Base-by-base conservation (phyloP, 1,140 invertebrate genomes). In the Drosophila fuyamai region DNA sequence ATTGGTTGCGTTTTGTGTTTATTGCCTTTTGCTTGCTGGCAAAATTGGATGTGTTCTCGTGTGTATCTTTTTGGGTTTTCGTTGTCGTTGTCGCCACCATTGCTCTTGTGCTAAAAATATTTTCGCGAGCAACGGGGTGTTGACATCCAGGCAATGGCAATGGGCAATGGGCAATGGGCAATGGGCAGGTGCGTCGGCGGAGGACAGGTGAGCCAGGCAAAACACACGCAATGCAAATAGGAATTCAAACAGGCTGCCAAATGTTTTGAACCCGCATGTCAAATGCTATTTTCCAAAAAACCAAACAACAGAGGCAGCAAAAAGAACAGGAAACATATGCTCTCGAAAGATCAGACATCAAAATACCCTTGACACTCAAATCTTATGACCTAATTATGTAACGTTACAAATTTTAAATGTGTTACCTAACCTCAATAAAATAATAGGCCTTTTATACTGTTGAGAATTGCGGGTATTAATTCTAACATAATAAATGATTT, bases 1-100 rank as follows among this genome's bases (percentile, higher is more conserved):
- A 88, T 88, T 89, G 84, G 76, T 70, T 80, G 79, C 76, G 76
- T 89, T 88, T 88, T 89, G 79, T 83, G 79, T 89, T 89, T 88
- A 89, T 88, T 88, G 79, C 84, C 67, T 71, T 76, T 88, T 70
- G 70, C 60, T 79, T 32, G 60, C 60, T 67, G 84, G 46, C 67
- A 57, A 68, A 82, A 86, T 68, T 58, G 74, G 72, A 81, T 58
- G 53, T 54, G 57, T 73, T 68, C 65, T 59, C 27, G 35, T 40
- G 35, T 48, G 43, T 50, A 47, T 66, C 48, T 72, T 74, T 77
- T 74, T 78, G 36, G 57, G 50, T 16, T 48, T 41, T 43, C 44
- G 59, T 23, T 66, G 14, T 29, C 47, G 32, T 27, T 67, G 32
- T 18, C 60, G 16, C 35, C 18, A 40, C 60, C 32, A 32, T 51